Evolutionary conservation across 2,113 vertebrate species (phyloP).

Genomic region (Osmerus eperlanus): DNA sequence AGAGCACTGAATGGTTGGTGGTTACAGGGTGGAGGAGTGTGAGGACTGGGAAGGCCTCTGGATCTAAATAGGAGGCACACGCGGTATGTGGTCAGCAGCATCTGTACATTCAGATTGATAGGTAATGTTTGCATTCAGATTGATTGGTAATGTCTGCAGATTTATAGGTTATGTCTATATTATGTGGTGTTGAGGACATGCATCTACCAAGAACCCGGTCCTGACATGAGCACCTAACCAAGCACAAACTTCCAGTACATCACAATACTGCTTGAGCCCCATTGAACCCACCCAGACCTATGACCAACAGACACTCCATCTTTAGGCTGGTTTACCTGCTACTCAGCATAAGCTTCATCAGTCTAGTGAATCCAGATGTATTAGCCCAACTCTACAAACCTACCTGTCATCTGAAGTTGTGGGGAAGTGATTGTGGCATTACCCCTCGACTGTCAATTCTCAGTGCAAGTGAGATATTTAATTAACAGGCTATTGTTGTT

Average conservation of each 20-base stretch:
- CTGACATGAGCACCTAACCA: no score
- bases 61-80: slow-evolving; percentile 48
- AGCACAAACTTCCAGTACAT: no score
- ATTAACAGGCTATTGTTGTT: neutral
- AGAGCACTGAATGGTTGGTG: slow-evolving; percentile 8
- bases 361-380: neutral
- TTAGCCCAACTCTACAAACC: neutral
- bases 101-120: neutral
- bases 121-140: neutral
- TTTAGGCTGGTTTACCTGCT: no score
- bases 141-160: neutral
- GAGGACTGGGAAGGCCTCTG: slow-evolving; percentile 55
- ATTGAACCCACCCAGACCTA: no score
- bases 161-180: no score
- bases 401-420: neutral
- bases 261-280: no score
- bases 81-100: neutral
- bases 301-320: no score
- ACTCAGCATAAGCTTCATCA: no score
- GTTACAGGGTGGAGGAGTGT: slow-evolving; percentile 66
- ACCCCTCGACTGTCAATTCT: slow-evolving; percentile 10
- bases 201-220: no score
- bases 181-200: no score
- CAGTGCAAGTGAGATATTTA: neutral
- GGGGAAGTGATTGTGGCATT: neutral